Conservation (phyloP, 1,140 invertebrate genomes). For the Myzus persicae region DNA sequence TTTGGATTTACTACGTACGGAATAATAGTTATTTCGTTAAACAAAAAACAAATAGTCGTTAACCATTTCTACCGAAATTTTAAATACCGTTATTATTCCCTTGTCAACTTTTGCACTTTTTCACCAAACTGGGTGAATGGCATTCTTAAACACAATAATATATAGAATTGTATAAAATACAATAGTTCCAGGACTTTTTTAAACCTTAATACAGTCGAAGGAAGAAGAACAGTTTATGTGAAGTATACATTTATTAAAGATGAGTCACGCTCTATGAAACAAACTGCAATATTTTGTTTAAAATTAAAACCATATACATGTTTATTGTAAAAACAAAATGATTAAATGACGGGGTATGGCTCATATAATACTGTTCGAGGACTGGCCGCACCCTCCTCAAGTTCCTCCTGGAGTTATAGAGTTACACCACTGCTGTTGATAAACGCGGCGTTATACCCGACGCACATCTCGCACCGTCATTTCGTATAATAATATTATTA, state of each 20-base stretch:
- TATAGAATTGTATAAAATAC: neutral
- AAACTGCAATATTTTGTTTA: neutral
- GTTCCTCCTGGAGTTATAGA: neutral
- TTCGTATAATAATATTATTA: conserved; percentile 13
- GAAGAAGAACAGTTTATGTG: no score
- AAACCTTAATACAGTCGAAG: neutral
- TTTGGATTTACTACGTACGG: neutral
- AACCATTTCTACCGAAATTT: neutral
- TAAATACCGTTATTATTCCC: neutral
- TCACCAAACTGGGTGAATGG: neutral
- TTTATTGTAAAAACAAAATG: neutral
- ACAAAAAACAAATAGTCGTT: neutral
- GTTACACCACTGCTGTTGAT: neutral
- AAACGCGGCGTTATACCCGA: neutral
- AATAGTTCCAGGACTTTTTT: neutral
- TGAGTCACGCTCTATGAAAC: neutral
- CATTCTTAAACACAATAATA: neutral
- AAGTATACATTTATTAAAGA: neutral
- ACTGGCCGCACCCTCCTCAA: neutral
- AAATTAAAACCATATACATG: neutral
- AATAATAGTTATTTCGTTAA: neutral
- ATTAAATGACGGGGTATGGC: no score
- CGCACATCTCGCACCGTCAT: neutral
- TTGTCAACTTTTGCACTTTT: neutral
- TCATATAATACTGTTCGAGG: neutral